Conservation (phyloP, 2,113 vertebrate genomes). For the Ptilorrhoa leucosticta region DNA sequence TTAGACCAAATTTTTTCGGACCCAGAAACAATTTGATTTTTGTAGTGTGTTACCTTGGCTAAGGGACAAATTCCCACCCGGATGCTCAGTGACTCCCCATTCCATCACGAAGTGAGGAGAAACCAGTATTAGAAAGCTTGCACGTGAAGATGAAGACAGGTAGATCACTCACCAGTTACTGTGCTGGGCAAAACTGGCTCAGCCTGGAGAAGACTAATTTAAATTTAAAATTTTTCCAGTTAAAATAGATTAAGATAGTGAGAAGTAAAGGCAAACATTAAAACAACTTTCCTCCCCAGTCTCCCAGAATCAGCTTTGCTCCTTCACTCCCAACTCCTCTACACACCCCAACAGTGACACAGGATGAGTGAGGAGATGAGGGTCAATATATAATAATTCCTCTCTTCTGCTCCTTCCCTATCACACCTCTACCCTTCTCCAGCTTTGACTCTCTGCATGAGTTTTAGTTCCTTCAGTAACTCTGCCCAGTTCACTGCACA, state of each 20-base stretch:
- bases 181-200: neutral
- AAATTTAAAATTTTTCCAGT: neutral
- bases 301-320: neutral
- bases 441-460: fast-evolving
- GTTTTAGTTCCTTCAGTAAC: neutral
- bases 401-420: neutral
- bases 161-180: neutral
- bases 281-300: neutral
- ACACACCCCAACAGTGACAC: fast-evolving
- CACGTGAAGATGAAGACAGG: neutral
- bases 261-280: neutral
- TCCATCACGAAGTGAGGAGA: fast-evolving
- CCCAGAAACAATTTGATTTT: neutral
- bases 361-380: neutral
- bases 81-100: neutral
- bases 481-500: neutral
- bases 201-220: neutral
- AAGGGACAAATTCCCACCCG: neutral
- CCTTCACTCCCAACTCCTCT: neutral
- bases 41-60: neutral
- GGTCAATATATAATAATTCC: neutral
- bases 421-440: neutral
- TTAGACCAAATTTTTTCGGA: neutral
- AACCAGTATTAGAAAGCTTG: neutral
- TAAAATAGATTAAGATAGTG: neutral